Conservation (phyloP, 2,888 invertebrate genomes). For the Mesorhabditis sp. region DNA sequence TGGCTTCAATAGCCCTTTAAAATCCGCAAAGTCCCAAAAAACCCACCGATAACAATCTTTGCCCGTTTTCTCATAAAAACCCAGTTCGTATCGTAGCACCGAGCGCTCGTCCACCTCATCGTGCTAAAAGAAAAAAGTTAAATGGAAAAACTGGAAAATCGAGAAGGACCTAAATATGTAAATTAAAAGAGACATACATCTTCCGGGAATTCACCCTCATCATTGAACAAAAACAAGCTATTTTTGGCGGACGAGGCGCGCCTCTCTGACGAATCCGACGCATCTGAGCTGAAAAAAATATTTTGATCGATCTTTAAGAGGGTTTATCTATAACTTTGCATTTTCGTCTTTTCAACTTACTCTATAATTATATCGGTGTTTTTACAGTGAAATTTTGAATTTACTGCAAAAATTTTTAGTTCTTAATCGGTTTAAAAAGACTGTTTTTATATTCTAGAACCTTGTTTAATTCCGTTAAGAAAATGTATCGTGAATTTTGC, state of each 20-base stretch:
- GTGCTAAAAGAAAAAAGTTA: conserved; percentile 27
- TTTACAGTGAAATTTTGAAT: not conserved
- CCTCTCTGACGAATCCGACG: conserved; percentile 1
- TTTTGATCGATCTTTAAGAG: not conserved
- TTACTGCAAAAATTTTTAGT: not conserved
- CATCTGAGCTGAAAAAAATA: not conserved
- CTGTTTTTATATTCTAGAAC: too few species aligned
- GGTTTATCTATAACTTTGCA: not conserved
- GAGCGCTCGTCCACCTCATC: conserved; percentile 48
- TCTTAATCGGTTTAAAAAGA: not conserved
- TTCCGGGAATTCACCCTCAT: not conserved
- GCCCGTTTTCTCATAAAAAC: conserved; percentile 72
- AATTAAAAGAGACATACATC: not conserved
- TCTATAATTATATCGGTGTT: not conserved
- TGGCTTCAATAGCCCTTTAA: too few species aligned
- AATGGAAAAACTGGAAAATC: not conserved
- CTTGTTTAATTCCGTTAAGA: too few species aligned
- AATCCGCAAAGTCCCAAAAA: not conserved
- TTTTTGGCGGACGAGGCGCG: not conserved
- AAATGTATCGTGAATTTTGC: too few species aligned
- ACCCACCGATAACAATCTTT: conserved; percentile 65
- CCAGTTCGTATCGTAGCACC: conserved; percentile 65
- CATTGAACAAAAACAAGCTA: not conserved
- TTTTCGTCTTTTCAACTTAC: not conserved
- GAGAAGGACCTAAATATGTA: not conserved